Evolutionary conservation across 2,113 vertebrate species (phyloP), one percentile per base, ranked within the genome.

Genomic region (Serilophus lunatus): DNA sequence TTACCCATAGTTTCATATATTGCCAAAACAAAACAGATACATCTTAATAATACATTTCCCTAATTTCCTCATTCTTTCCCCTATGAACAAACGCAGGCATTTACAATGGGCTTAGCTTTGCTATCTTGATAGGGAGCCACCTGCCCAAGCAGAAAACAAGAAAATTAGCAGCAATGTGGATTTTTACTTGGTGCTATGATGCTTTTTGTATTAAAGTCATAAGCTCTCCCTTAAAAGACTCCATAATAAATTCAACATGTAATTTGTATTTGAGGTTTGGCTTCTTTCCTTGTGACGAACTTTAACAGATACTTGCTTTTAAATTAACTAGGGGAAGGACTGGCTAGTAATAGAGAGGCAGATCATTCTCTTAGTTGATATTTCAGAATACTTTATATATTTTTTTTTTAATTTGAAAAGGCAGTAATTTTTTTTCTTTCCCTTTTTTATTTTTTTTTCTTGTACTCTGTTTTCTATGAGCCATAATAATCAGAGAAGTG

Each of bases 231-330:
- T 96, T 89, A 63, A 80, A 93, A 90, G 25, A 56, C 28, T 47
- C 38, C 35, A 84, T 61, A 84, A 96, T 82, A 95, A 92, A 93
- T 76, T 90, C 86, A 96, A 94, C 93, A 94, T 79, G 94, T 97
- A 95, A 94, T 92, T 94, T 88, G 44, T 65, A 56, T 85, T 79
- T 90, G 75, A 92, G 51, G n/a, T 83, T 82, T 88, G 47, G 31
- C 60, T 86, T 92, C 65, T 81, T 91, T 38, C 40, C 65, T 49
- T 81, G 16, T 79, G 40, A 91, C 35, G 38, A 77, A 66, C 44
- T 90, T 65, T 78, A 88, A 83, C 18, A 91, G 54, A 91, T 17
- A 49, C 12, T 78, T 90, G 60, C 35, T 83, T 92, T 94, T 78
- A 86, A 79, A 95, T 91, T 71, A 86, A 85, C 47, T 4, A 6